Evolutionary conservation across 2,113 vertebrate species (phyloP).

Genomic region (Mus spicilegus): DNA sequence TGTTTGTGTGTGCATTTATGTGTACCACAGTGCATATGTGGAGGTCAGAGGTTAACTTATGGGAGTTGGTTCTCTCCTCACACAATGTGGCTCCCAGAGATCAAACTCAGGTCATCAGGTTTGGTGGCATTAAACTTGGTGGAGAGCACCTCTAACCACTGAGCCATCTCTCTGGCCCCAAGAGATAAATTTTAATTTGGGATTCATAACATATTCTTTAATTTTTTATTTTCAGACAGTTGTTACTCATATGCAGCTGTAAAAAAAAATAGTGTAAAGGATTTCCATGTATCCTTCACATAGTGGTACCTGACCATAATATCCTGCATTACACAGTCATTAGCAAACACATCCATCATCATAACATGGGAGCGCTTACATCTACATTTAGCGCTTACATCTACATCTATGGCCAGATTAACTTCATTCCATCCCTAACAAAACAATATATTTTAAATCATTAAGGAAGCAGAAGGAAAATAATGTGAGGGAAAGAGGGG

Average conservation of each 20-base stretch:
- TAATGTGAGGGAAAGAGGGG: too few species aligned
- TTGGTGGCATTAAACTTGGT: background rate
- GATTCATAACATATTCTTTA: background rate
- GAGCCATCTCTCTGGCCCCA: background rate
- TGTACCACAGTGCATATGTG: background rate
- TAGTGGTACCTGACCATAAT: background rate
- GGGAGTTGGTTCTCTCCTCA: background rate
- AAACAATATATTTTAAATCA: background rate
- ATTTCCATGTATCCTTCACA: background rate
- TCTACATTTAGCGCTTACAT: too few species aligned
- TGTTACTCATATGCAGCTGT: background rate
- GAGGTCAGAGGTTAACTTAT: background rate
- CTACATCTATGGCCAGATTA: background rate
- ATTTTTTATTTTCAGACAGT: background rate
- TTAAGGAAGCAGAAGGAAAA: too few species aligned
- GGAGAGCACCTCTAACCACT: background rate
- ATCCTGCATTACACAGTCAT: background rate
- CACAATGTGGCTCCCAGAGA: background rate
- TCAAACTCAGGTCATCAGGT: background rate
- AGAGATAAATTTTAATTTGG: background rate
- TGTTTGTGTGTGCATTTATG: background rate
- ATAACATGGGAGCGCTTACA: background rate
- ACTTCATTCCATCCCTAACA: background rate
- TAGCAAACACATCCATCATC: background rate
- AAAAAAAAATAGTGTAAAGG: background rate